A percentile compares a stretch with the other conserved stretches of the same genome.
phyloP scores from a whole-genome alignment of 2,888 invertebrate species.

The Quadroppia sp. region DNA sequence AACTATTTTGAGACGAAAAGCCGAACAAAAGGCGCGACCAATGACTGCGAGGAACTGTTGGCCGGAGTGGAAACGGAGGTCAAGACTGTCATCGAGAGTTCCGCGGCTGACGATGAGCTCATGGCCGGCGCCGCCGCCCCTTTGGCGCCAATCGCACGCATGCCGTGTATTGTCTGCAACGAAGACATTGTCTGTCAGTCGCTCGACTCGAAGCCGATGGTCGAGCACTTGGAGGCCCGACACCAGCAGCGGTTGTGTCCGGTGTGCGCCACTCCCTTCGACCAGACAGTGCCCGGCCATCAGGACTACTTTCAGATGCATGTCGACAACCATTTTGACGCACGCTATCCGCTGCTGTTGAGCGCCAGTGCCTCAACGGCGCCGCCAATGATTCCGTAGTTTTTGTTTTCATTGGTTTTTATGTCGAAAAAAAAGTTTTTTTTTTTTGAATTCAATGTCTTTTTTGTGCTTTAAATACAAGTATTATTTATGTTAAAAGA shows the following conservation, averaged over 20 bases:
- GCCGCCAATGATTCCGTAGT: not conserved
- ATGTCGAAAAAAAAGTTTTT: no score
- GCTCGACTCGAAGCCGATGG: constrained; percentile 33
- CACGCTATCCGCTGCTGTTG: constrained; percentile 23
- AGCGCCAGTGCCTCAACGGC: not conserved
- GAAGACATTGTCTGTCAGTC: constrained; percentile 12
- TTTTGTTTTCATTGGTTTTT: no score
- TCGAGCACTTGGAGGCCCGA: constrained; percentile 38
- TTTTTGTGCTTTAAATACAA: no score
- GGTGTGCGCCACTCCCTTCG: constrained; percentile 38
- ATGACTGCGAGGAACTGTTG: constrained; percentile 6
- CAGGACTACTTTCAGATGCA: constrained; percentile 37
- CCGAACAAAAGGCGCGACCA: not conserved
- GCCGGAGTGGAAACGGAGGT: constrained; percentile 28
- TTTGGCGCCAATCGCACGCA: not conserved
- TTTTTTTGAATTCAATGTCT: no score
- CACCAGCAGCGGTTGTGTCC: constrained; percentile 42
- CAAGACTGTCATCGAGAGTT: constrained; percentile 31
- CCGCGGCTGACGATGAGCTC: not conserved
- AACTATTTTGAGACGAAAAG: constrained; percentile 14
- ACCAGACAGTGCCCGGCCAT: constrained; percentile 37
- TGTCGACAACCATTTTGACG: constrained; percentile 41
- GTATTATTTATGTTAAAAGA: no score
- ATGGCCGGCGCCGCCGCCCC: not conserved
- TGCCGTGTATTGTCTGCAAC: constrained; percentile 26